Conservation (phyloP, 2,797 vertebrate genomes). For the Bradypus variegatus region DNA sequence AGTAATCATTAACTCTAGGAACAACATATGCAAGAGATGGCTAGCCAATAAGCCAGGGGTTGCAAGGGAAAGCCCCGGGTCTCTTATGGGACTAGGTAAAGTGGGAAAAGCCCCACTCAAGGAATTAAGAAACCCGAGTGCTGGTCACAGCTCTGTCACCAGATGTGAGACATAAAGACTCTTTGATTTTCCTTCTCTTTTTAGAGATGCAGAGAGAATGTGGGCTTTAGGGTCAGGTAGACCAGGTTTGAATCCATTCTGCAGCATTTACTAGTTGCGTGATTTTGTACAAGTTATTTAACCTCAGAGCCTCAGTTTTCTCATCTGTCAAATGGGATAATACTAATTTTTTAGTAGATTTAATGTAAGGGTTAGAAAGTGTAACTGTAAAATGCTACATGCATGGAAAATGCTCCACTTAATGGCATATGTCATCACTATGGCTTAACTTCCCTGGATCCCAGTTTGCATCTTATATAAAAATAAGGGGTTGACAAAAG, state of each 20-base stretch:
- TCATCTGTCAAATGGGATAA: background rate
- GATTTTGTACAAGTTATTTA: background rate
- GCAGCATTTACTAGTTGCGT: background rate
- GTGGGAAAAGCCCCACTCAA: background rate
- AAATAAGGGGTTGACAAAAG: no score
- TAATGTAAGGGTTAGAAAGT: background rate
- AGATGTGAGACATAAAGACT: background rate
- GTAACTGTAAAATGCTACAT: background rate
- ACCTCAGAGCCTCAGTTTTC: background rate
- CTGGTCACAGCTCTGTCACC: background rate
- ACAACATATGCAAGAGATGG: background rate
- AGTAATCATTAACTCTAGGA: background rate
- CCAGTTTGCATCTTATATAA: background rate
- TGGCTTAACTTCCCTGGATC: background rate
- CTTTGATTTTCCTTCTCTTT: background rate
- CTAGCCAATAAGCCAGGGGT: background rate
- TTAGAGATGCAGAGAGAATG: background rate
- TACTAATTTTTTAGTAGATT: background rate
- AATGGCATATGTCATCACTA: background rate
- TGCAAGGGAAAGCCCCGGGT: background rate
- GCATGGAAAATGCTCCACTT: background rate
- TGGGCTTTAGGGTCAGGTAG: background rate
- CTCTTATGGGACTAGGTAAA: background rate
- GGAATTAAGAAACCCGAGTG: background rate
- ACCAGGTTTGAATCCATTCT: background rate